Evolutionary conservation across 1,140 invertebrate species (phyloP).

Genomic region (Antheraea mylitta): DNA sequence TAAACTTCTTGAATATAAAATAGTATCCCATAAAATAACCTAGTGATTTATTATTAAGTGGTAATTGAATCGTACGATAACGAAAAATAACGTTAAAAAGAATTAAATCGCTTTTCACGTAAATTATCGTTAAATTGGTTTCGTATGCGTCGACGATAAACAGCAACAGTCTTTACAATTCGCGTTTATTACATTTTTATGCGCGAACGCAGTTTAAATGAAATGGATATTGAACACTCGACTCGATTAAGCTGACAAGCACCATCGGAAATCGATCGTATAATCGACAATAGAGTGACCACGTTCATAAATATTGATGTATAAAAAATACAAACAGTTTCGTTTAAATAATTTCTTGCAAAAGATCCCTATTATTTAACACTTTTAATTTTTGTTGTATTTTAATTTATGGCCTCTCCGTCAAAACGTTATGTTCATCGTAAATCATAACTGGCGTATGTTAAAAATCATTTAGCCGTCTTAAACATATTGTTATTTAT

Average conservation of each 20-base stretch:
- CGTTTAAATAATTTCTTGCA: no score
- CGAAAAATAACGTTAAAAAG: no score
- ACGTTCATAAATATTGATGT: background rate
- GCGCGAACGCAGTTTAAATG: background rate
- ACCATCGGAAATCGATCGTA: slow-evolving; percentile 12
- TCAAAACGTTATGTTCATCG: background rate
- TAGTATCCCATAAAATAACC: no score
- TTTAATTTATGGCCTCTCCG: slow-evolving; percentile 38
- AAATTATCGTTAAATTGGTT: no score
- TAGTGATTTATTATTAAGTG: no score
- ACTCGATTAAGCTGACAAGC: slow-evolving; percentile 7
- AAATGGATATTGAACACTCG: background rate
- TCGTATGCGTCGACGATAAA: slow-evolving; percentile 38
- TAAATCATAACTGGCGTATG: slow-evolving; percentile 39
- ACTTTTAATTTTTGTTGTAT: slow-evolving; percentile 41
- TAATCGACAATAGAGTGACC: slow-evolving; percentile 17
- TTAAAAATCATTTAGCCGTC: slow-evolving; percentile 21
- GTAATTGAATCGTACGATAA: no score
- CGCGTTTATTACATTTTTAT: slow-evolving; percentile 34
- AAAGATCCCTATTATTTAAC: no score
- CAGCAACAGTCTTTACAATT: slow-evolving; percentile 20
- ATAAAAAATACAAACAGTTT: no score
- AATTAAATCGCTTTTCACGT: no score
- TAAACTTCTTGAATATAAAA: no score
- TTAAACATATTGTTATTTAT: slow-evolving; percentile 21